Percentiles rank a stretch among this genome's conserved stretches.
Conservation (phyloP, 2,113 vertebrate species). For the Notechis scutatus region DNA sequence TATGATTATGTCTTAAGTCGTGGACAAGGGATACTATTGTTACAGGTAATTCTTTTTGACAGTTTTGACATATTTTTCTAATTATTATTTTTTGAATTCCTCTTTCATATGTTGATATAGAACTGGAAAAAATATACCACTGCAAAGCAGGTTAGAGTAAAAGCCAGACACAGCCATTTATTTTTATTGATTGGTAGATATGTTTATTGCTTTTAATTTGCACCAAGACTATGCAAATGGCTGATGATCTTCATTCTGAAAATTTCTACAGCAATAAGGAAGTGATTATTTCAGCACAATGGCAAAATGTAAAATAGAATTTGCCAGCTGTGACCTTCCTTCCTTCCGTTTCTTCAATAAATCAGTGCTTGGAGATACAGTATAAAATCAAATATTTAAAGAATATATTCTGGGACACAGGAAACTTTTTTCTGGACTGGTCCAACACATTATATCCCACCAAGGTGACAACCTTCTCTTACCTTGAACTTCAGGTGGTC, state of each 20-base stretch:
- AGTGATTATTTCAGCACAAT: background rate
- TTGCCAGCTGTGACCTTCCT: background rate
- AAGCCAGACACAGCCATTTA: background rate
- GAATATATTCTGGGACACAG: background rate
- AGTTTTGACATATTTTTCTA: background rate
- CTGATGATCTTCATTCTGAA: background rate
- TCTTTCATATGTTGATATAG: background rate
- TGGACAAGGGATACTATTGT: background rate
- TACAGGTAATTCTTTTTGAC: background rate
- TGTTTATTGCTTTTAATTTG: background rate
- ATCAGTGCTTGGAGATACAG: background rate
- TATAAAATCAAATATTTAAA: background rate
- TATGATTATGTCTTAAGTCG: background rate
- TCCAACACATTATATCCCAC: background rate
- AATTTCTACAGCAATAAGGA: background rate
- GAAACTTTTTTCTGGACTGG: background rate
- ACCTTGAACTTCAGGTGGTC: background rate
- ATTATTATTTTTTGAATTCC: background rate
- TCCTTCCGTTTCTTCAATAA: background rate
- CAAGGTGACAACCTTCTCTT: background rate
- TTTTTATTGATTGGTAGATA: background rate
- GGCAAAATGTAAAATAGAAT: background rate
- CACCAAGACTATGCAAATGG: background rate
- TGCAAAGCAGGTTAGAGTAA: background rate
- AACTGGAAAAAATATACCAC: too few relatives aligned